Conservation (phyloP, 2,888 invertebrate genomes). For the Boloria euphrosyne region DNA sequence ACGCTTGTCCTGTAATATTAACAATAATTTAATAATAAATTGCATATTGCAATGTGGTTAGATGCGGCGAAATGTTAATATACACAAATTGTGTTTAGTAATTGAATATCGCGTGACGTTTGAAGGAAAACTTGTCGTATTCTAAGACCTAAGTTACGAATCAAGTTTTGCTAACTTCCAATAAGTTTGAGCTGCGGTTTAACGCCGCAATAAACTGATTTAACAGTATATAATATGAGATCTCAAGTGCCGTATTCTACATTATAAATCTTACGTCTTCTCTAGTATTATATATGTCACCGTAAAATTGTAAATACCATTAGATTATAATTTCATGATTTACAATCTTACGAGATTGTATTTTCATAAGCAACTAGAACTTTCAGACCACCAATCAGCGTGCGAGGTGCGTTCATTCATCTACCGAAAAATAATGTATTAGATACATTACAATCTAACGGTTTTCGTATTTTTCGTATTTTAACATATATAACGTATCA, state of each 20-base stretch:
- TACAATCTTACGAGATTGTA: too few species aligned
- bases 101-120: conserved; percentile 22
- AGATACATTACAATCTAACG: too few species aligned
- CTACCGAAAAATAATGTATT: too few species aligned
- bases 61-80: conserved; percentile 8
- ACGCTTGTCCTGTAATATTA: not conserved
- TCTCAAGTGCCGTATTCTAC: conserved; percentile 18
- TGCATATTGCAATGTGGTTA: conserved; percentile 1
- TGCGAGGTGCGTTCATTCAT: too few species aligned
- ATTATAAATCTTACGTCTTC: not conserved
- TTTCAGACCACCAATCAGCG: too few species aligned
- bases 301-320: too few species aligned
- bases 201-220: conserved; percentile 60
- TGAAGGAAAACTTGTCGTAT: conserved; percentile 28
- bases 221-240: conserved; percentile 47
- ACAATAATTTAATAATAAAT: not conserved
- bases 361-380: too few species aligned
- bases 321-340: too few species aligned
- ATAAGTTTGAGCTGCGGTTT: conserved; percentile 53
- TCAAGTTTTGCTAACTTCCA: conserved; percentile 61
- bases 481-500: too few species aligned
- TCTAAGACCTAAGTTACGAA: conserved; percentile 48
- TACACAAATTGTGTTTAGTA: conserved; percentile 14
- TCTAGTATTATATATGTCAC: not conserved
- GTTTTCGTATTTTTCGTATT: too few species aligned